phyloP scores from a whole-genome alignment of 2,888 invertebrate species.

The Chrysotoxum bicinctum region DNA sequence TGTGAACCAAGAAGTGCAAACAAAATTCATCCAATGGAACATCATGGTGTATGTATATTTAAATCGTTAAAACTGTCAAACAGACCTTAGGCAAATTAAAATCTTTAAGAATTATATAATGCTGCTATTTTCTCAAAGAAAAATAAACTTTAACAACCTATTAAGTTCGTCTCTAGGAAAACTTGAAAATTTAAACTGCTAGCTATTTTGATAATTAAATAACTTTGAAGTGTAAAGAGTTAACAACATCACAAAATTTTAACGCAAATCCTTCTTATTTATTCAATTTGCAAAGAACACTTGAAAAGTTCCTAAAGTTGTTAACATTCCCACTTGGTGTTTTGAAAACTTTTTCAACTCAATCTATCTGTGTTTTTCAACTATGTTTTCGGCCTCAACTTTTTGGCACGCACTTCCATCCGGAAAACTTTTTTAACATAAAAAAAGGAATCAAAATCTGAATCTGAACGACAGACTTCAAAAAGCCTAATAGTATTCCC shows the following conservation, averaged over 20 bases:
- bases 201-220: background rate
- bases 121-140: too few species aligned
- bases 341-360: background rate
- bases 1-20: too few species aligned
- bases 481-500: slow-evolving; percentile 49
- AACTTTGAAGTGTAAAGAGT: slow-evolving; percentile 8
- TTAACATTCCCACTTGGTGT: background rate
- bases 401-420: slow-evolving; percentile 1
- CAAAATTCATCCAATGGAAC: too few species aligned
- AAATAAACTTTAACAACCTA: background rate
- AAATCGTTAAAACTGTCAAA: too few species aligned
- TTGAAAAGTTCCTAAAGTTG: background rate
- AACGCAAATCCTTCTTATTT: background rate
- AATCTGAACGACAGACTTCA: slow-evolving; percentile 43
- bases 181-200: background rate
- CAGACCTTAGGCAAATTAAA: too few species aligned
- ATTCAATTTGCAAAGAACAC: slow-evolving; percentile 11
- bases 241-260: background rate
- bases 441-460: background rate
- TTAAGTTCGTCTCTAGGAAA: background rate
- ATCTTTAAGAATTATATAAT: too few species aligned
- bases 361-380: background rate
- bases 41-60: too few species aligned
- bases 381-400: background rate
- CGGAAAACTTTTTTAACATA: background rate